phyloP scores from a whole-genome alignment of 2,797 vertebrate species.

The Lepidocolaptes lacrymiger region DNA sequence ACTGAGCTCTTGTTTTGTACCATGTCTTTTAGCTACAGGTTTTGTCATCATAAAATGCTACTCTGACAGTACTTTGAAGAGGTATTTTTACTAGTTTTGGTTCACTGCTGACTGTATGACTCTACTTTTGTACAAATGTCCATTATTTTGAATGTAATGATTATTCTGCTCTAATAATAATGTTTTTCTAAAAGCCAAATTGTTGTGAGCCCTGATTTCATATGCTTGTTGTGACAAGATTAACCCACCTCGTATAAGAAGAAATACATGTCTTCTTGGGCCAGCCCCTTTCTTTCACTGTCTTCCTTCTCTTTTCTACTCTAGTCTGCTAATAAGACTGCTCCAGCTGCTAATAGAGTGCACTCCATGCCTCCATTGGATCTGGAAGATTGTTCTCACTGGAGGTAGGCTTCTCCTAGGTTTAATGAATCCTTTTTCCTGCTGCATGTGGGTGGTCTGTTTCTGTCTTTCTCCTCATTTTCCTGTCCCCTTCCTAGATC shows the following conservation, averaged over 20 bases:
- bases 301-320: not conserved
- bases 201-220: conserved; percentile 47
- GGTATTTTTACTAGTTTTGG: conserved; percentile 61
- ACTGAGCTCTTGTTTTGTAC: conserved; percentile 41
- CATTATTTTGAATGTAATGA: conserved; percentile 61
- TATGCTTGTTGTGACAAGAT: not conserved
- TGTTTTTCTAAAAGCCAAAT: conserved; percentile 47
- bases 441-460: not conserved
- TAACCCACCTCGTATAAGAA: not conserved
- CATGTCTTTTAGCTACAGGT: not conserved
- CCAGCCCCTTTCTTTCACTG: not conserved
- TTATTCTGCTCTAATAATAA: conserved; percentile 55
- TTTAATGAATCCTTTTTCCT: not conserved
- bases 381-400: not conserved
- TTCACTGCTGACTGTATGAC: conserved; percentile 48
- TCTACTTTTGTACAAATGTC: conserved; percentile 65
- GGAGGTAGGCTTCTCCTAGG: not conserved
- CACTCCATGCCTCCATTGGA: not conserved
- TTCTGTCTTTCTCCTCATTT: not conserved
- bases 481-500: not conserved
- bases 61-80: conserved; percentile 21
- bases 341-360: not conserved
- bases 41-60: conserved; percentile 37
- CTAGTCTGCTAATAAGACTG: not conserved
- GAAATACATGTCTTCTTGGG: not conserved